These are phyloP conservation scores for Indicator maculatus DNA, from an alignment of 2,113 vertebrate species.

Conservation along the genomic window DNA sequence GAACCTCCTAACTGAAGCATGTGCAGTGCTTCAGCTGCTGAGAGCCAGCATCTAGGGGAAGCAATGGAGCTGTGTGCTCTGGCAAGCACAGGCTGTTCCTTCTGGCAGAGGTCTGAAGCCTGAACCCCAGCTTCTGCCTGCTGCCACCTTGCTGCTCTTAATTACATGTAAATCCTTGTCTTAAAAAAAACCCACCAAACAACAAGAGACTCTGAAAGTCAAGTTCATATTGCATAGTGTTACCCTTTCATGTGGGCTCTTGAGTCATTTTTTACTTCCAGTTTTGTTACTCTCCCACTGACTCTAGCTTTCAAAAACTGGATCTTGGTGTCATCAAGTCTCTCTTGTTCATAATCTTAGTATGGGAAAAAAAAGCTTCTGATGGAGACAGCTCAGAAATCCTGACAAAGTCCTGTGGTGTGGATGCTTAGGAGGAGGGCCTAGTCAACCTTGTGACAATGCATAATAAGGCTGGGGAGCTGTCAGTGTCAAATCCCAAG, in stretches of 20 bases:
- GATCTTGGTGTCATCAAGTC: background rate
- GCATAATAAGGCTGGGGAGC: no score
- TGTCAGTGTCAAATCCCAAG: background rate
- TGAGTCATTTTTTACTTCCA: constrained; percentile 35
- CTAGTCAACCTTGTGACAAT: fast-evolving
- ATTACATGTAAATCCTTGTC: background rate
- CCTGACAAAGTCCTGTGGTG: background rate
- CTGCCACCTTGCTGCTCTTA: background rate
- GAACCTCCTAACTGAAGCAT: background rate
- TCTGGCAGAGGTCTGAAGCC: background rate
- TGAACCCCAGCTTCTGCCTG: background rate
- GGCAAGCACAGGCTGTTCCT: background rate
- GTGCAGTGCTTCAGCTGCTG: background rate
- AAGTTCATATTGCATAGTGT: background rate
- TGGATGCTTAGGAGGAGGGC: background rate
- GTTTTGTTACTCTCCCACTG: background rate
- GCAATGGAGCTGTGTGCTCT: fast-evolving
- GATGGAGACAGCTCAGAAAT: background rate
- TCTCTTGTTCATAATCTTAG: background rate
- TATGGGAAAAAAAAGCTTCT: background rate
- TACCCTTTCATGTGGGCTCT: constrained; percentile 55
- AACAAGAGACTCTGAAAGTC: background rate
- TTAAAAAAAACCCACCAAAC: no score
- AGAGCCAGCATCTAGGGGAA: background rate
- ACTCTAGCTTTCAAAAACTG: background rate